Evolutionary conservation across 1,140 invertebrate genomes (phyloP).

Genomic region (Pseudomyrmex dendroicus): DNA sequence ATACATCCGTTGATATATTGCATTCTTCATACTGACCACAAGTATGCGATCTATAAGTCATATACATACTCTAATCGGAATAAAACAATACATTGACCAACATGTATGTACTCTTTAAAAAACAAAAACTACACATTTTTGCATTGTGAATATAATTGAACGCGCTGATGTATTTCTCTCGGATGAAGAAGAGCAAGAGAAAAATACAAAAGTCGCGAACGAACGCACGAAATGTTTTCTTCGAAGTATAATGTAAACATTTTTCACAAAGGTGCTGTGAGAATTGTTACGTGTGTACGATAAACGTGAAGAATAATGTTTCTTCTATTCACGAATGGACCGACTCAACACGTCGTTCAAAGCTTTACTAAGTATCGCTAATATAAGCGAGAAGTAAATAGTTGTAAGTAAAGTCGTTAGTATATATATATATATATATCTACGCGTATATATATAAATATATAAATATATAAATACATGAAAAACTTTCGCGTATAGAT

Average conservation of each 20-base stretch:
- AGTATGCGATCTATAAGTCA: constrained; percentile 61
- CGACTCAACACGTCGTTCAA: constrained; percentile 45
- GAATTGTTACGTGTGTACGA: constrained; percentile 67
- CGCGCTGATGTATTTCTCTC: constrained; percentile 39
- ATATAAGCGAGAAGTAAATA: constrained; percentile 67
- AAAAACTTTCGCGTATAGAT: constrained; percentile 42
- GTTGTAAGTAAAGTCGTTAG: constrained; percentile 73
- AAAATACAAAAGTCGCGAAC: constrained; percentile 24
- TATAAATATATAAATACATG: constrained; percentile 54
- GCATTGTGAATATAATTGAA: constrained; percentile 69
- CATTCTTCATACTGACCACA: constrained; percentile 57
- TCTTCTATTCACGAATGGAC: constrained; percentile 57
- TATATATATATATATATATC: constrained; percentile 66
- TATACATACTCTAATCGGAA: constrained; percentile 54
- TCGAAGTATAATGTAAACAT: constrained; percentile 9
- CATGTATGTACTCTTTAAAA: constrained; percentile 38
- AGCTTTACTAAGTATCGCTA: constrained; percentile 61
- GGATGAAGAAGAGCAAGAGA: constrained; percentile 5
- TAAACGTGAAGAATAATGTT: constrained; percentile 63
- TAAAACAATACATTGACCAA: constrained; percentile 50
- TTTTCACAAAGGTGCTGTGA: constrained; percentile 65
- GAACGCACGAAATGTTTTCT: constrained; percentile 35
- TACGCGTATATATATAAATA: constrained; percentile 53
- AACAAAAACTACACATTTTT: constrained; percentile 71
- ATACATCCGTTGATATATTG: constrained; percentile 55